Evolutionary conservation across 2,888 invertebrate species (phyloP), one percentile per base, ranked within the genome.

Genomic region (Andrena fulva): DNA sequence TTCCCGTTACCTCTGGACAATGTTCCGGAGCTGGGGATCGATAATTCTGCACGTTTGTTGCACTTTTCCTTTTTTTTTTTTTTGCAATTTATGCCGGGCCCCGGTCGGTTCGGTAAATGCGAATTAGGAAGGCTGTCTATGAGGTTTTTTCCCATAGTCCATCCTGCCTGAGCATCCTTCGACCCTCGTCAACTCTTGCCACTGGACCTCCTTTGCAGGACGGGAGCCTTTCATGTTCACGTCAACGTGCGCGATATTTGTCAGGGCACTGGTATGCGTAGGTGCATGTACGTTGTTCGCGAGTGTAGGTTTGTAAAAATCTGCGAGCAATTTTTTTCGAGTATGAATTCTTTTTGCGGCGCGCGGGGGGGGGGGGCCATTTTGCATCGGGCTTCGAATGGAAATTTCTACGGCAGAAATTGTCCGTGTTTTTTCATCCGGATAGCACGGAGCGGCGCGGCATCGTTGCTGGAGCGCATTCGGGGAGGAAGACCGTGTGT

Each of bases 181-280:
- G 12, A 77, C 77, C 72, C 76, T 72, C 50, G 29, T 77, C 77
- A 59, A 64, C 59, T 20, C 33, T n/a, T 31, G n/a, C 48, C 56
- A 7, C 12, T 6, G 10, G 12, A 6, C 31, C 29, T n/a, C 35
- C 50, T 27, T 10, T 12, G 16, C 33, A 48, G 20, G 48, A 10
- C 2, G 16, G 12, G 31, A 12, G 56, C 72, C 31, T 42, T 71
- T 48, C 24, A 71, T n/a, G 72, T 42, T n/a, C 10, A 12, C 31
- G 27, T 31, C 16, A 33, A 31, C 29, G 20, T 7, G 48, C 27
- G 24, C 56, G 56, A 56, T 27, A 24, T 42, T 42, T 42, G 42
- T 42, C 42, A 42, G 16, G 42, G 5, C 42, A 16, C 42, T 42
- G 12, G 42, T 42, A 16, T 42, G 42, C 16, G 42, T 42, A 42